Conservation (phyloP, 2,888 invertebrate species). For the Stenolophus ochropezus region DNA sequence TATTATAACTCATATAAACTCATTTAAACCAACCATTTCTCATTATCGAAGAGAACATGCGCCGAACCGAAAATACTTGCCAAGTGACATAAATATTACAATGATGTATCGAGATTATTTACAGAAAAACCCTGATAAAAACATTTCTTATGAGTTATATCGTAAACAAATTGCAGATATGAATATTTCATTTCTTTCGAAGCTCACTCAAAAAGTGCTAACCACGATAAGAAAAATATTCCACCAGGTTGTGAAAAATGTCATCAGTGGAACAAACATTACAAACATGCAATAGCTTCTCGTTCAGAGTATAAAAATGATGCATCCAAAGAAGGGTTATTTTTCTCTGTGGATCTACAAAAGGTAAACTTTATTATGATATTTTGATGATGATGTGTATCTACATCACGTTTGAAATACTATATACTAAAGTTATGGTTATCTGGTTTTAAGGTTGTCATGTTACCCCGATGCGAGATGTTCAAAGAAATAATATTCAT, state of each 20-base stretch:
- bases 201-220: conserved; percentile 53
- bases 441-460: conserved; percentile 58
- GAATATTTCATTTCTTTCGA: conserved; percentile 63
- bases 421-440: not conserved
- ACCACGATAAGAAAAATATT: conserved; percentile 58
- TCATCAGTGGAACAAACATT: conserved; percentile 56
- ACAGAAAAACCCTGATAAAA: conserved; percentile 58
- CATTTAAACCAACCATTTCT: conserved; percentile 60
- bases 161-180: conserved; percentile 58
- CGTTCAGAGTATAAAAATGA: conserved; percentile 54
- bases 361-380: conserved; percentile 48
- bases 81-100: conserved; percentile 63
- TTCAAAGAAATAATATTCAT: conserved; percentile 64
- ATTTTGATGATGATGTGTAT: not conserved
- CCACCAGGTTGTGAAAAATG: conserved; percentile 55
- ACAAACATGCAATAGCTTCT: conserved; percentile 48
- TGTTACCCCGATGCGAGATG: conserved; percentile 60
- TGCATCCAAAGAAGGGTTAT: conserved; percentile 4
- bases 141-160: conserved; percentile 63
- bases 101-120: conserved; percentile 63
- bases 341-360: conserved; percentile 61
- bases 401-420: not conserved
- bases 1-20: conserved; percentile 58
- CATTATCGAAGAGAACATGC: conserved; percentile 64
- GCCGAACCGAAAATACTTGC: conserved; percentile 62